Percentiles rank a stretch among this genome's conserved stretches.
Conservation (phyloP, 2,797 vertebrate species). For the Mareca strepera region DNA sequence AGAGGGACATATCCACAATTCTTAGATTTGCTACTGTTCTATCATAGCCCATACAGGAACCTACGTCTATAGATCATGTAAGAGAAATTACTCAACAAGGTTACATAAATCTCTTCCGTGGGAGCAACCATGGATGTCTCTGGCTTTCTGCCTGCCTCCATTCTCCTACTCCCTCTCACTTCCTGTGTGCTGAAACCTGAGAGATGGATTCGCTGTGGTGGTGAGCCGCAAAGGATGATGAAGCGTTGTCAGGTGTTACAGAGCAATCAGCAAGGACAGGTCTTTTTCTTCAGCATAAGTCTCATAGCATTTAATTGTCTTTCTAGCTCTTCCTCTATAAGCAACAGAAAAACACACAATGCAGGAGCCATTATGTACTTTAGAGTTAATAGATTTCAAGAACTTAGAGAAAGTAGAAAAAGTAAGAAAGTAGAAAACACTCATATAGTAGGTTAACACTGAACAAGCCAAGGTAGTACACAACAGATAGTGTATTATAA, state of each 20-base stretch:
- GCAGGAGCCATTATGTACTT: not conserved
- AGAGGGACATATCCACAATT: not conserved
- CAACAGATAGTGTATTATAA: not conserved
- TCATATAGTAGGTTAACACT: not conserved
- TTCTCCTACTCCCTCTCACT: not conserved
- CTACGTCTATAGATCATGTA: fast-evolving
- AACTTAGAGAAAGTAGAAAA: not conserved
- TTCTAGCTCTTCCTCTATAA: not conserved
- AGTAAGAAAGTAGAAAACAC: too few relatives aligned
- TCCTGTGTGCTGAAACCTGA: not conserved
- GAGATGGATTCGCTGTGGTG: not conserved
- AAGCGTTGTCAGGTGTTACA: not conserved
- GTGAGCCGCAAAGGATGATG: not conserved
- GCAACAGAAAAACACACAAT: not conserved
- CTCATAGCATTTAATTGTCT: not conserved
- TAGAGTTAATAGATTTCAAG: not conserved
- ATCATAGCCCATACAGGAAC: not conserved
- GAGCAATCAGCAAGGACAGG: not conserved
- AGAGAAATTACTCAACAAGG: not conserved
- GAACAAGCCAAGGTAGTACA: not conserved
- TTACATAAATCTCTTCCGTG: not conserved
- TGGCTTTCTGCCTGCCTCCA: not conserved
- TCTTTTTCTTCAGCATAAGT: not conserved
- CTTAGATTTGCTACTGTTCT: not conserved
- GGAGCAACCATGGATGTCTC: fast-evolving